Percentiles rank a stretch among this genome's conserved stretches.
These are phyloP conservation scores for Halcyon chelicuti DNA, from an alignment of 2,797 vertebrate genomes.

Conservation along the genomic window DNA sequence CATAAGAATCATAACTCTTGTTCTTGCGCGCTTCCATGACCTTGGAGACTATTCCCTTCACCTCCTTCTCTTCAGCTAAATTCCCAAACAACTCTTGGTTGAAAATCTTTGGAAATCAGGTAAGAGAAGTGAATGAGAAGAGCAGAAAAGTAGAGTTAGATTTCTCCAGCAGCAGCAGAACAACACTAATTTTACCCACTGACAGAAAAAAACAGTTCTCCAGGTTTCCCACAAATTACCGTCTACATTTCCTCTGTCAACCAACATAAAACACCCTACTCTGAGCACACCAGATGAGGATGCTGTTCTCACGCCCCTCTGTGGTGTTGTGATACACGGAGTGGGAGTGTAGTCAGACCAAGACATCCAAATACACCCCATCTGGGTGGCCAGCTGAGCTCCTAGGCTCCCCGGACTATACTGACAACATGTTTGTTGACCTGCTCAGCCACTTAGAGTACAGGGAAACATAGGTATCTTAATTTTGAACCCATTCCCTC, in stretches of 20 bases:
- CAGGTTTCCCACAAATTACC: neutral
- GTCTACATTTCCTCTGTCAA: neutral
- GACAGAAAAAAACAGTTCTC: neutral
- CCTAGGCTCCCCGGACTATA: neutral
- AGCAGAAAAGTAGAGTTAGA: neutral
- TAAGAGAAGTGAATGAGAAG: neutral
- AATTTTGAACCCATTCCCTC: neutral
- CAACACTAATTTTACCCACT: neutral
- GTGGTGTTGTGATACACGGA: neutral
- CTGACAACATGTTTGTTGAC: neutral
- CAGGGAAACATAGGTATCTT: neutral
- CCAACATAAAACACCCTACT: neutral
- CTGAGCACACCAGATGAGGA: neutral
- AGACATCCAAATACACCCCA: neutral
- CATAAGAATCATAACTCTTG: constrained; percentile 95
- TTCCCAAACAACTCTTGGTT: constrained; percentile 94
- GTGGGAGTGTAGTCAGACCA: neutral
- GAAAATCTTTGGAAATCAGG: constrained; percentile 85
- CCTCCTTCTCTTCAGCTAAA: constrained; percentile 94
- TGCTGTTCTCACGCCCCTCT: neutral
- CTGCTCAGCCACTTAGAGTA: neutral
- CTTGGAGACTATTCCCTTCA: constrained; percentile 95
- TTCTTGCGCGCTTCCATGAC: constrained; percentile 96
- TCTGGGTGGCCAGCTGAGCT: neutral
- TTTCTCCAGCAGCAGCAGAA: neutral